Conservation (phyloP, 2,888 invertebrate genomes). For the Trypoxylon attenuatum region DNA sequence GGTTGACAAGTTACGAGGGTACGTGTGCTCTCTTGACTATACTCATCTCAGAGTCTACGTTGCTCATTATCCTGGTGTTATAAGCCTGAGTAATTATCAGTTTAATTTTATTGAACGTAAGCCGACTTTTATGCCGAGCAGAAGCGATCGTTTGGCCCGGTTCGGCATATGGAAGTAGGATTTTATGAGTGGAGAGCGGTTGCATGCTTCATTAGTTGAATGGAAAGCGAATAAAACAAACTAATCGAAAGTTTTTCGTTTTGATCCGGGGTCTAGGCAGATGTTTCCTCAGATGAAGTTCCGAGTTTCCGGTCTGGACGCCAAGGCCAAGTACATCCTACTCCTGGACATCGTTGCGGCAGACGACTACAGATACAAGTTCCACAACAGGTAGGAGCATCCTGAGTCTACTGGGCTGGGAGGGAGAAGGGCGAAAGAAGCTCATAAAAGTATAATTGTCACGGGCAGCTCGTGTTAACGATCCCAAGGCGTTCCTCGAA, state of each 20-base stretch:
- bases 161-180: not conserved
- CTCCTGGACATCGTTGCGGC: slow-evolving; percentile 99
- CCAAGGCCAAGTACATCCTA: slow-evolving; percentile 99
- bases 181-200: not conserved
- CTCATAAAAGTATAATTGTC: slow-evolving; percentile 25
- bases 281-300: slow-evolving; percentile 99
- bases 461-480: slow-evolving; percentile 29
- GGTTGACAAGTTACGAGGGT: no score
- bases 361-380: slow-evolving; percentile 98
- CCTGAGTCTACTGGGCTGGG: not conserved
- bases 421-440: slow-evolving; percentile 8
- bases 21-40: no score
- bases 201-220: slow-evolving; percentile 9
- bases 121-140: not conserved
- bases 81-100: not conserved
- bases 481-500: slow-evolving; percentile 27
- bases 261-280: slow-evolving; percentile 85
- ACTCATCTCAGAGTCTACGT: no score
- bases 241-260: slow-evolving; percentile 61
- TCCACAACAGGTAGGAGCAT: slow-evolving; percentile 89
- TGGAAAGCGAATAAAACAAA: slow-evolving; percentile 10
- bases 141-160: not conserved
- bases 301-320: slow-evolving; percentile 97
- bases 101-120: not conserved
- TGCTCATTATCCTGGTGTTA: not conserved